Evolutionary conservation across 2,888 invertebrate genomes (phyloP), one percentile per base, ranked within the genome.

Genomic region (Pristionchus maxplancki): DNA sequence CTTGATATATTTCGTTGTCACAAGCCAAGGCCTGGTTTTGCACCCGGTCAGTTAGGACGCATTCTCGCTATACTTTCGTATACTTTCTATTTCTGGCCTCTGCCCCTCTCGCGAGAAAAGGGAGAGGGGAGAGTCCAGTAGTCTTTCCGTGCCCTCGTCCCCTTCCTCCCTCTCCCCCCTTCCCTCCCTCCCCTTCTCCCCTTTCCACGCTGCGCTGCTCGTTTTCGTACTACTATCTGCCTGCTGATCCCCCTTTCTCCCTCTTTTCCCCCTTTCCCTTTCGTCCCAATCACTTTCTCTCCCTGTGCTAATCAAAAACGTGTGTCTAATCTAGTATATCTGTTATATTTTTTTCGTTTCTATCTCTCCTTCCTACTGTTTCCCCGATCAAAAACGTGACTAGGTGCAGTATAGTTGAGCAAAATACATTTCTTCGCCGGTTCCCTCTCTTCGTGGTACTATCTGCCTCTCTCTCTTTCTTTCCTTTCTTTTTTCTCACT

Each of bases 51-150:
- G 58, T 9, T 24, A 9, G 58, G 24, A 58, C 8, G 8, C 8
- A 6, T 58, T 62, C 37, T n/a, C 78, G 24, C 44, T 78, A 78
- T 78, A 78, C 78, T 78, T 78, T 78, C 78, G 78, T 78, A 78
- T 78, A 78, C 78, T 78, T 78, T 78, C 78, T 78, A 78, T 78
- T 78, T 78, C 78, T 40, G 78, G 44, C 78, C 44, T 74, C 71
- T 58, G 17, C 64, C n/a, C 62, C 62, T n/a, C 62, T 28, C 28
- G 50, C 50, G 50, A 28, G 62, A 62, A 28, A 20, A 20, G 48
- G 62, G 34, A 67, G 64, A 67, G 64, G 31, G n/a, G 11, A n/a
- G 34, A 34, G 64, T 67, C 28, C 31, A 28, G 64, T 34, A 67
- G 64, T 31, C 71, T 71, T 34, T 71, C 37, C 6, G 13, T 34